These are phyloP conservation scores for Drosophila niveifrons DNA, from an alignment of 2,888 invertebrate genomes.

Conservation along the genomic window DNA sequence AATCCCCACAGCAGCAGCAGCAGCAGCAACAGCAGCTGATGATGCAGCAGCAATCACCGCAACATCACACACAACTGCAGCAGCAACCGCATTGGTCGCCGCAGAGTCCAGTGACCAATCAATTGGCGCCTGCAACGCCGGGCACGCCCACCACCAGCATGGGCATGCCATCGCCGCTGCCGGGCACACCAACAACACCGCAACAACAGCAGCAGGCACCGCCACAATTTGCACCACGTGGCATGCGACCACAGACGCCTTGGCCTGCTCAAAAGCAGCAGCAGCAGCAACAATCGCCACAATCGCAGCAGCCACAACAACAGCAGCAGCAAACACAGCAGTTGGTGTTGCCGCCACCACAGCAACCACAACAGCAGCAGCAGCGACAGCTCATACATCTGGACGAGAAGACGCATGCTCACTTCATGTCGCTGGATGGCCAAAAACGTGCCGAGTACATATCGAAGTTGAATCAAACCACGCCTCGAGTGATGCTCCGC, in stretches of 20 bases:
- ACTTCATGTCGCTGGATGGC: constrained; percentile 92
- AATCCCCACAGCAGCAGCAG: constrained; percentile 78
- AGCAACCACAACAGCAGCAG: constrained; percentile 84
- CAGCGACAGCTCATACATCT: constrained; percentile 91
- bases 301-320: constrained; percentile 61
- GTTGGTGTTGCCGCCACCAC: constrained; percentile 70
- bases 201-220: constrained; percentile 61
- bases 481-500: constrained; percentile 87
- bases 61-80: constrained; percentile 78
- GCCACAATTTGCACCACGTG: constrained; percentile 56
- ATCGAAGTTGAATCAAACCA: constrained; percentile 90
- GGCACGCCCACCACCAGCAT: constrained; percentile 73
- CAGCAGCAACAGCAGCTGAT: constrained; percentile 86
- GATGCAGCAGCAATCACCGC: constrained; percentile 86
- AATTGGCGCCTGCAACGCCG: constrained; percentile 65
- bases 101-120: constrained; percentile 76
- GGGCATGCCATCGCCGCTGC: constrained; percentile 74
- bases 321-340: constrained; percentile 75
- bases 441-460: constrained; percentile 93
- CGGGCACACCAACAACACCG: constrained; percentile 70
- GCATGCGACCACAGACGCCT: constrained; percentile 58
- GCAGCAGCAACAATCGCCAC: constrained; percentile 58
- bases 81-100: constrained; percentile 86
- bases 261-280: constrained; percentile 58
- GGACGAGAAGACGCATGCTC: constrained; percentile 93